Evolutionary conservation across 2,797 vertebrate species (phyloP), one percentile per base, ranked within the genome.

Genomic region (Alcedo atthis): DNA sequence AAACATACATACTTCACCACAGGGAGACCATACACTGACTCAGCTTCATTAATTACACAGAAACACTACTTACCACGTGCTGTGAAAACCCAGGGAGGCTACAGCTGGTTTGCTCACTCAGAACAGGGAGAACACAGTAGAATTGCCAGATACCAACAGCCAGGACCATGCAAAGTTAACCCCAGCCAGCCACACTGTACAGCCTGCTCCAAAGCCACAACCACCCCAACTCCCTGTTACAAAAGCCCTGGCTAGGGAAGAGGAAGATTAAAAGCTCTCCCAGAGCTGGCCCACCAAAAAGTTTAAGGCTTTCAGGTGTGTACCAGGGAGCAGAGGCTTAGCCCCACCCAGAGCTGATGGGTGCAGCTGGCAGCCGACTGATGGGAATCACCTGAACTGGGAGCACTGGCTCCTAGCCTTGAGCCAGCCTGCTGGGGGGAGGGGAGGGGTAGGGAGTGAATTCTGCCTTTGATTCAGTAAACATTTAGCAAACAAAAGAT

Each of bases 111-210:
- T 15, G 49, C 62, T 62, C 2, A 12, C 28, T 1, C 19, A 15
- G 51, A 71, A 12, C n/a, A 28, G 25, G 54, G 32, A 69, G 1
- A 20, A 14, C 0, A 1, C 49, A 40, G 16, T 20, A 21, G 46
- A 33, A 20, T 3, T 2, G 11, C 82, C 66, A 83, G 51, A 49
- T 32, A 30, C 37, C 62, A 26, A 4, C 81, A 46, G 68, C 7
- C 63, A 62, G 63, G 13, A 43, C 4, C 1, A 0, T 0, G 1
- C 5, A 0, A 0, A 3, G 8, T 1, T 1, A 26, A 25, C 54
- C 18, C 1, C 0, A 17, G 8, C 8, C 37, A 40, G 13, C 5
- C 74, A 9, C 28, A 3, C 15, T 3, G 10, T 33, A 6, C n/a
- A 19, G 7, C 43, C 18, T 3, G 7, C 32, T 42, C 45, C 37